Base-by-base conservation (phyloP, 2,113 vertebrate genomes). In the Sceloporus undulatus region DNA sequence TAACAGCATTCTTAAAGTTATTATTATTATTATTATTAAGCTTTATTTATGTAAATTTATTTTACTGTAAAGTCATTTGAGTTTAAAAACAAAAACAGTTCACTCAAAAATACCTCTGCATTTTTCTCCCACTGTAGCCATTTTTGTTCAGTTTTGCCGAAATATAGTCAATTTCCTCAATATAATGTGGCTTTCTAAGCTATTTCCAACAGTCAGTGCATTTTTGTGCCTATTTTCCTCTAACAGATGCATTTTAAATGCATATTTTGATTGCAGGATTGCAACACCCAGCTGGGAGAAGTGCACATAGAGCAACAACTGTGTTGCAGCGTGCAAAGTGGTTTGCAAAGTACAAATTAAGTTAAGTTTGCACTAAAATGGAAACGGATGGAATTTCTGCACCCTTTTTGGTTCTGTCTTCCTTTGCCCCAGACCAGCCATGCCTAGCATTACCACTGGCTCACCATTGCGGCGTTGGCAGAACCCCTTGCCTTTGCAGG, bases 401-500 rank as follows among this genome's bases (percentile, higher is more conserved):
- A n/a, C 1, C 9, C 9, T 7, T n/a, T 0, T 4, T 10, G 27
- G 25, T 71, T 27, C 10, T 71, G 9, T 23, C 52, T 62, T 13
- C 18, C 9, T n/a, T 59, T 70, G 71, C 9, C 40, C 21, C 25
- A 5, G 38, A 23, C 19, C 9, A 9, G 1, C 4, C 52, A 3
- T 18, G 48, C 38, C 54, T 8, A 27, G 5, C 9, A 2, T 9
- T n/a, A 29, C 10, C 19, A 23, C 3, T 34, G 21, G 16, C 34
- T 38, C 13, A 13, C 59, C 19, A 29, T 68, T 82, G 19, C 0
- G 29, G 52, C 66, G n/a, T 14, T 90, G 90, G 4, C 85, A 87
- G 79, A 66, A 65, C 42, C 88, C 25, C 66, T 82, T 91, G 90
- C 91, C 91, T 73, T 87, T 84, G 85, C 77, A 86, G 89, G 89